Percentiles rank a stretch among this genome's conserved stretches.
These are phyloP conservation scores for Bambusicola thoracicus DNA, from an alignment of 2,113 vertebrate species.

Conservation along the genomic window DNA sequence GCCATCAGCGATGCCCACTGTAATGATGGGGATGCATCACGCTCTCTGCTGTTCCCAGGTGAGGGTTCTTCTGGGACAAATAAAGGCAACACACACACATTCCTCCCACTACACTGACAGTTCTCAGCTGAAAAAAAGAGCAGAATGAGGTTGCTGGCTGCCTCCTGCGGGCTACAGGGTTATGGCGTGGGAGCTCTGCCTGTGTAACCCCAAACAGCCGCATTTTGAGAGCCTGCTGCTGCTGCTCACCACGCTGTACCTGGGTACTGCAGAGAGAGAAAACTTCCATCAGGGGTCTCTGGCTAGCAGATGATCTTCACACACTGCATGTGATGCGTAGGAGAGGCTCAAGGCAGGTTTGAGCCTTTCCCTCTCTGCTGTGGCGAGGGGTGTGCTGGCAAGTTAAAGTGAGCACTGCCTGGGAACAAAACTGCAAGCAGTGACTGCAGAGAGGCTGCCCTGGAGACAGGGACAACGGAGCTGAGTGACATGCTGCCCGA, in stretches of 20 bases:
- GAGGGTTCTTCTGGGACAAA: neutral
- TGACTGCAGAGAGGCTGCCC: neutral
- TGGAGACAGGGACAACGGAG: neutral
- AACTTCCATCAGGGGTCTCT: constrained; percentile 67
- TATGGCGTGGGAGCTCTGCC: neutral
- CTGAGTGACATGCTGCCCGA: neutral
- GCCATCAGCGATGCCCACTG: constrained; percentile 2
- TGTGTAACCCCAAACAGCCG: neutral
- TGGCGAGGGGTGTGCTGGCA: neutral
- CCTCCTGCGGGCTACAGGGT: neutral
- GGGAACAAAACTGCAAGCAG: neutral
- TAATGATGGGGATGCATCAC: constrained; percentile 5
- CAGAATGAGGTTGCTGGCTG: neutral
- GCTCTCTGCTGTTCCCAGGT: neutral
- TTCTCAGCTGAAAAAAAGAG: neutral
- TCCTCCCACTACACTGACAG: neutral
- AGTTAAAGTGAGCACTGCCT: neutral
- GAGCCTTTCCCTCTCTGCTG: neutral
- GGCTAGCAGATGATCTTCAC: constrained; percentile 40
- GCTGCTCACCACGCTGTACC: fast-evolving
- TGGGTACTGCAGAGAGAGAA: constrained; percentile 38
- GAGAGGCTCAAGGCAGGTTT: neutral
- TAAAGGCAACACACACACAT: neutral
- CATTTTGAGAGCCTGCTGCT: neutral
- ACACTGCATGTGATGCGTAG: fast-evolving